Percentiles rank a stretch among this genome's conserved stretches.
Evolutionary conservation across 2,113 vertebrate species (phyloP).

Genomic region (Garra rufa): DNA sequence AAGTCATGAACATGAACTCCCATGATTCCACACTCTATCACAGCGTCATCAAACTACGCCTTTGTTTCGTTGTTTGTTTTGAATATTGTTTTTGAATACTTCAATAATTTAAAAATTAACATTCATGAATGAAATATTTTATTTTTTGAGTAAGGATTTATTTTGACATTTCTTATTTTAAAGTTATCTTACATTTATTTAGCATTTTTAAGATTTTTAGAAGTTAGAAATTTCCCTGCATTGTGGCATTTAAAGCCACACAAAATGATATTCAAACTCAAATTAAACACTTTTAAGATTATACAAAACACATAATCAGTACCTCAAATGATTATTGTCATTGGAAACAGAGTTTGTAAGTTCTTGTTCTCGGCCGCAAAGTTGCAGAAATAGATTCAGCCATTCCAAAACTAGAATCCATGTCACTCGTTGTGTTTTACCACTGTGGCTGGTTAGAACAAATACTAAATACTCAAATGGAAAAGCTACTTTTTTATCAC

Average conservation of each 20-base stretch:
- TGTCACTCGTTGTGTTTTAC: background rate
- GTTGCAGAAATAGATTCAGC: background rate
- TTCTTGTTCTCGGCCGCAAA: background rate
- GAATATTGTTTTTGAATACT: too few species aligned
- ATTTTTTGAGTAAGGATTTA: background rate
- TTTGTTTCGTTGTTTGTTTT: too few species aligned
- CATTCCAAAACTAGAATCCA: background rate
- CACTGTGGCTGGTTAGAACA: background rate
- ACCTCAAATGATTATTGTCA: background rate
- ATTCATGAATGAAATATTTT: too few species aligned
- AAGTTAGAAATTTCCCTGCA: too few species aligned
- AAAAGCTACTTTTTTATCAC: background rate
- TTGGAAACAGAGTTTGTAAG: too few species aligned
- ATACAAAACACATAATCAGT: background rate
- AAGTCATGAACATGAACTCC: too few species aligned
- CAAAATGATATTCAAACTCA: background rate
- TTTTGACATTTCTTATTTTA: background rate
- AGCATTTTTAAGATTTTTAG: too few species aligned
- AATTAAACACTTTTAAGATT: background rate
- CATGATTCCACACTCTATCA: too few species aligned
- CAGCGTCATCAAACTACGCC: too few species aligned
- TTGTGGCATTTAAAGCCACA: background rate
- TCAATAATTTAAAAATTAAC: too few species aligned
- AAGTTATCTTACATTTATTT: background rate
- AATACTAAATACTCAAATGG: background rate